phyloP scores from a whole-genome alignment of 2,888 invertebrate genomes.

The Clepsis dumicolana region DNA sequence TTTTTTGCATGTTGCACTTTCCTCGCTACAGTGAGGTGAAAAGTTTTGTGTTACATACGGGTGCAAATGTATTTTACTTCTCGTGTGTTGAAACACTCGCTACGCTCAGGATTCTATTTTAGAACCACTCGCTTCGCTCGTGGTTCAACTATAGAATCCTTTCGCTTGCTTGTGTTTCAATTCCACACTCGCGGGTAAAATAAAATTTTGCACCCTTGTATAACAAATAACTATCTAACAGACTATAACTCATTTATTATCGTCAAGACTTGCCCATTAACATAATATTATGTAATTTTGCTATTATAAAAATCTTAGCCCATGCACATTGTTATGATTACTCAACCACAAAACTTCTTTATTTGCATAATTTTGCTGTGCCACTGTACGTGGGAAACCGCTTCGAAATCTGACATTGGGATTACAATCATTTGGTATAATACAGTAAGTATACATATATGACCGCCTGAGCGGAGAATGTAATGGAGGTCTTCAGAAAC shows the following conservation, averaged over 20 bases:
- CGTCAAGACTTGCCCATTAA: not conserved
- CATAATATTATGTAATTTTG: conserved; percentile 32
- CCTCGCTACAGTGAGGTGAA: too few species aligned
- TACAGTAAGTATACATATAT: conserved; percentile 18
- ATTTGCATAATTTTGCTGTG: conserved; percentile 30
- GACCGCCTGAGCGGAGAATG: conserved; percentile 40
- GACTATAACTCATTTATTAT: not conserved
- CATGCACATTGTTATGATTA: conserved; percentile 36
- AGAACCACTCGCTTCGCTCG: too few species aligned
- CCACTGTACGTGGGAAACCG: conserved; percentile 31
- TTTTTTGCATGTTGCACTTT: too few species aligned
- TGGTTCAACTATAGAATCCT: too few species aligned
- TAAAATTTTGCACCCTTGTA: too few species aligned
- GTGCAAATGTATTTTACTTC: too few species aligned
- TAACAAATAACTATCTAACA: not conserved
- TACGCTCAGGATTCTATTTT: too few species aligned
- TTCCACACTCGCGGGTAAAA: too few species aligned
- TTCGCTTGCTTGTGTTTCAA: too few species aligned
- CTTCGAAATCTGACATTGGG: conserved; percentile 41
- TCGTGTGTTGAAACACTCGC: too few species aligned
- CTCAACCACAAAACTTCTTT: conserved; percentile 25
- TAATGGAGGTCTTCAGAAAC: conserved; percentile 35
- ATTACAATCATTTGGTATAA: conserved; percentile 30
- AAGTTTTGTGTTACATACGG: too few species aligned
- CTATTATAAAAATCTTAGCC: conserved; percentile 27